Conservation (phyloP, 2,888 invertebrate species). For the Nomada lathburiana region DNA sequence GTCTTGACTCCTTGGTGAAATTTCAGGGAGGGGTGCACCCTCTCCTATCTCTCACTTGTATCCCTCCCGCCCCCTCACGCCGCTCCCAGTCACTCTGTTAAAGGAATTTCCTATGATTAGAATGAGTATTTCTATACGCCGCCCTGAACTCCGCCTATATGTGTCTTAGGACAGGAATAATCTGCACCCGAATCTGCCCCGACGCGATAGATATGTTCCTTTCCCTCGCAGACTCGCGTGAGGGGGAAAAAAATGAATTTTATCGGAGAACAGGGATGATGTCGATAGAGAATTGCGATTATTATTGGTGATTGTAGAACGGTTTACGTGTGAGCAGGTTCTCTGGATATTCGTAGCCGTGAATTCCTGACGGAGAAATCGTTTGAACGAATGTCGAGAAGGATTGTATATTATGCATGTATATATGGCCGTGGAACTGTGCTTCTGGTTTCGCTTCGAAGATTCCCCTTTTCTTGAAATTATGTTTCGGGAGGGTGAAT, state of each 20-base stretch:
- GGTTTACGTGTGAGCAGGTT: not conserved
- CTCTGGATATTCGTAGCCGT: too few species aligned
- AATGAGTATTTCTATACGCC: slow-evolving; percentile 82
- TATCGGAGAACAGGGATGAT: not conserved
- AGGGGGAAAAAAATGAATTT: not conserved
- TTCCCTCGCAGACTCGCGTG: slow-evolving; percentile 2
- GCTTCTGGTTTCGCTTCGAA: not conserved
- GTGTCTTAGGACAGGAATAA: slow-evolving; percentile 74
- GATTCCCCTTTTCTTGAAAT: slow-evolving; percentile 11
- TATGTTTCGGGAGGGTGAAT: slow-evolving; percentile 13
- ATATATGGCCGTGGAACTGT: too few species aligned
- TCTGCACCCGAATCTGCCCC: slow-evolving; percentile 53
- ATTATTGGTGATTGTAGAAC: not conserved
- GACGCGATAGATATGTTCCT: slow-evolving; percentile 42
- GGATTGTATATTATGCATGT: too few species aligned
- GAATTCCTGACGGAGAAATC: too few species aligned
- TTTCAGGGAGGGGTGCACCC: slow-evolving; percentile 69
- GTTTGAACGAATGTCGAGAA: not conserved
- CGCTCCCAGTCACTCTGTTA: slow-evolving; percentile 71
- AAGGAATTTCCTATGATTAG: slow-evolving; percentile 83
- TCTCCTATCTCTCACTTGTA: slow-evolving; percentile 44
- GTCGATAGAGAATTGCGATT: not conserved
- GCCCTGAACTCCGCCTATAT: slow-evolving; percentile 71
- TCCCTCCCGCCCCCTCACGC: slow-evolving; percentile 43
- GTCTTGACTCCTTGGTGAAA: slow-evolving; percentile 73